These are phyloP conservation scores for Mythimna pallens DNA, from an alignment of 2,888 invertebrate species.

Conservation along the genomic window DNA sequence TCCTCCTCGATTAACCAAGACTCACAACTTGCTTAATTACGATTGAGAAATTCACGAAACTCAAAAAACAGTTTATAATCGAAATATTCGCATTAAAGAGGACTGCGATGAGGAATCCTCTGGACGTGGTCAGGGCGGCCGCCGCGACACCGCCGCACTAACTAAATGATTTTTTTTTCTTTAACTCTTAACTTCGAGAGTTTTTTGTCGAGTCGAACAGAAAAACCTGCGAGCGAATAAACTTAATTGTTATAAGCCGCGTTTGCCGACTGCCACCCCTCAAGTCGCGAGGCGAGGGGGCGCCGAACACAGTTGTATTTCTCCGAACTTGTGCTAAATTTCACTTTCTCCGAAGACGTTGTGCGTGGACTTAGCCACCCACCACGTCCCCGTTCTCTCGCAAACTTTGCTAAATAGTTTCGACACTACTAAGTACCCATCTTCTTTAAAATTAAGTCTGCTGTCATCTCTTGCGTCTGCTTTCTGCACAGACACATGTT, in stretches of 20 bases:
- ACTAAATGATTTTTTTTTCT: slow-evolving; percentile 67
- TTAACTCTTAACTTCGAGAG: slow-evolving; percentile 62
- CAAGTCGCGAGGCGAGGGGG: slow-evolving; percentile 76
- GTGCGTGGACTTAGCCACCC: slow-evolving; percentile 89
- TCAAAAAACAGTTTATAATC: slow-evolving; percentile 10
- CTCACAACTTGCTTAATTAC: slow-evolving; percentile 25
- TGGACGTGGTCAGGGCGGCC: slow-evolving; percentile 16
- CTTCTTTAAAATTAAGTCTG: slow-evolving; percentile 66
- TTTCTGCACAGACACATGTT: slow-evolving; percentile 17
- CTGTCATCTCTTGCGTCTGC: slow-evolving; percentile 39
- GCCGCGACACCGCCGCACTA: slow-evolving; percentile 44
- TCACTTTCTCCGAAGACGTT: slow-evolving; percentile 90
- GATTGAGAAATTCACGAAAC: slow-evolving; percentile 33
- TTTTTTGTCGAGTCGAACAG: slow-evolving; percentile 79
- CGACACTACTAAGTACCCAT: slow-evolving; percentile 60
- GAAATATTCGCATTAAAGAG: slow-evolving; percentile 14
- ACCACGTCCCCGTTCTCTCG: slow-evolving; percentile 77
- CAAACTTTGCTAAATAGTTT: slow-evolving; percentile 83
- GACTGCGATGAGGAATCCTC: slow-evolving; percentile 17
- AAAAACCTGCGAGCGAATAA: slow-evolving; percentile 87
- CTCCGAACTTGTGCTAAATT: slow-evolving; percentile 90
- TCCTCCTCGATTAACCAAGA: slow-evolving; percentile 7
- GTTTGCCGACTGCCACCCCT: slow-evolving; percentile 83
- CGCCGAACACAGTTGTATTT: slow-evolving; percentile 84
- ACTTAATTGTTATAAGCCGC: slow-evolving; percentile 90